Percentiles rank a stretch among this genome's conserved stretches.
phyloP scores from a whole-genome alignment of 1,140 invertebrate species.

The Tetragnatha versicolor region DNA sequence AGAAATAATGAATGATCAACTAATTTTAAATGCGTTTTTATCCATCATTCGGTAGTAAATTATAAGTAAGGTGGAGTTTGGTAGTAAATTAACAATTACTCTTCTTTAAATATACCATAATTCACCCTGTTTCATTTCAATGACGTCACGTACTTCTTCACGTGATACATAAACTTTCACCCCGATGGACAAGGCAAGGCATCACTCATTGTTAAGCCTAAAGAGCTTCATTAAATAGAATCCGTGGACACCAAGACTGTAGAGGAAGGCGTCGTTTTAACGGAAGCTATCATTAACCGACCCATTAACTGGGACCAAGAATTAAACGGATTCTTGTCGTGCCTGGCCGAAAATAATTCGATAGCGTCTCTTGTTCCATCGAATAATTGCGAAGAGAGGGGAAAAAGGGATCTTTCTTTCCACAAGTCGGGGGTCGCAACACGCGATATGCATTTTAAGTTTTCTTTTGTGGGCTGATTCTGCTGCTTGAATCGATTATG shows the following conservation, averaged over 20 bases:
- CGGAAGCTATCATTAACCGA: not conserved
- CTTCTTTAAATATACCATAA: not conserved
- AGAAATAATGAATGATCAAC: too few species aligned
- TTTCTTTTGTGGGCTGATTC: too few species aligned
- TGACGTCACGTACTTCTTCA: not conserved
- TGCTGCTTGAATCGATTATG: too few species aligned
- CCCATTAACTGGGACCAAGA: not conserved
- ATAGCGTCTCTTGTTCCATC: too few species aligned
- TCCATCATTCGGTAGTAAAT: too few species aligned
- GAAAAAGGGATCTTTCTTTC: too few species aligned
- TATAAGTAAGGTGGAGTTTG: too few species aligned
- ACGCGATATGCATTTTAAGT: too few species aligned
- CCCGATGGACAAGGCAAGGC: not conserved
- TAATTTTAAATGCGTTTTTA: too few species aligned
- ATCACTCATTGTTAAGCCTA: not conserved
- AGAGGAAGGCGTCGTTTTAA: conserved; percentile 8
- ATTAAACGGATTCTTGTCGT: not conserved
- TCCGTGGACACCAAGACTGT: not conserved
- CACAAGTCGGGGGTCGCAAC: too few species aligned
- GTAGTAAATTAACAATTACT: too few species aligned
- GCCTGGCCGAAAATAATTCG: not conserved
- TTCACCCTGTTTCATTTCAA: not conserved
- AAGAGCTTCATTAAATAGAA: not conserved
- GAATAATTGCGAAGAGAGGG: too few species aligned
- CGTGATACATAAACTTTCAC: not conserved